A percentile compares a stretch with the other conserved stretches of the same genome.
Evolutionary conservation across 2,888 invertebrate species (phyloP).

Genomic region (Apamea epomidion): DNA sequence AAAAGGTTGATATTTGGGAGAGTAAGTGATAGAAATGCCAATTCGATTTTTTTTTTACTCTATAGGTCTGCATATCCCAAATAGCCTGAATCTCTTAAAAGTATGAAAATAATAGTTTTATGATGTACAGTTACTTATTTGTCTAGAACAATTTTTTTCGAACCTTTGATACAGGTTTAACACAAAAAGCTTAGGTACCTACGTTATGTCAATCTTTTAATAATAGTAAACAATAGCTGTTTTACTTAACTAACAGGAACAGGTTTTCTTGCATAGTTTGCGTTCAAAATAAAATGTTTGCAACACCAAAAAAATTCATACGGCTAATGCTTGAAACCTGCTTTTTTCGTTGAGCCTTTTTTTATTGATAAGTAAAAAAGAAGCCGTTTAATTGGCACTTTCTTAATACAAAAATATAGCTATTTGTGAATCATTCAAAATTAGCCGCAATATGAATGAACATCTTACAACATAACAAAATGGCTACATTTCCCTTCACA

Average conservation of each 20-base stretch:
- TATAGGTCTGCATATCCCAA: not conserved
- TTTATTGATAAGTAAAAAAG: not conserved
- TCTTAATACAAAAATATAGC: not conserved
- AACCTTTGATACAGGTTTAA: not conserved
- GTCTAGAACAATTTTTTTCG: too few relatives aligned
- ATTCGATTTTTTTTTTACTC: not conserved
- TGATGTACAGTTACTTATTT: too few relatives aligned
- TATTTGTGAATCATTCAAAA: not conserved
- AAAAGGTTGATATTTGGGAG: not conserved
- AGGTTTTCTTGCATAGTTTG: not conserved
- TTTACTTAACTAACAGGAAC: too few relatives aligned
- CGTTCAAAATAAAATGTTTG: not conserved
- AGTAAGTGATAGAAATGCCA: too few relatives aligned
- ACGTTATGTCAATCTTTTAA: too few relatives aligned
- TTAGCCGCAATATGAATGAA: not conserved
- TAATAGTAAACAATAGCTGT: too few relatives aligned
- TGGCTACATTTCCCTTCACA: conserved; percentile 19
- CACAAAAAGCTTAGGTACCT: not conserved
- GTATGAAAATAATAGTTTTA: not conserved
- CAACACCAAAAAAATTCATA: not conserved
- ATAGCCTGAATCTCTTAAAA: too few relatives aligned
- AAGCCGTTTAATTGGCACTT: not conserved
- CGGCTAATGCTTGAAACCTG: too few relatives aligned
- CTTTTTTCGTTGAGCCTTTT: not conserved
- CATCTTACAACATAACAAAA: conserved; percentile 26